phyloP scores from a whole-genome alignment of 1,140 invertebrate species.

The Aleiodes sp. region DNA sequence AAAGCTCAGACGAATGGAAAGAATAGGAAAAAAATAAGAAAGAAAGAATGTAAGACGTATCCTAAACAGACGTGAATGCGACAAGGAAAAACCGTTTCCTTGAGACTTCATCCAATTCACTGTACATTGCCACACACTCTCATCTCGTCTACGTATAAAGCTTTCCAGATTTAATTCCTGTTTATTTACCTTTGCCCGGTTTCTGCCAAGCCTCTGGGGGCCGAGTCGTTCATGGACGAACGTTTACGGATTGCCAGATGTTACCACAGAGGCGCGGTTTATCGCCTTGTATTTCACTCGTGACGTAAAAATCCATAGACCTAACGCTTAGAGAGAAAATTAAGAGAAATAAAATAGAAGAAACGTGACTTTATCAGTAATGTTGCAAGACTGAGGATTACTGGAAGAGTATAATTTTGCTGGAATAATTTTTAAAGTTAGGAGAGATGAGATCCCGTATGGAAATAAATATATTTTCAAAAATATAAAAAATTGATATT shows the following conservation, averaged over 20 bases:
- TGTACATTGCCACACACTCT: background rate
- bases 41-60: conserved; percentile 3
- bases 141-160: background rate
- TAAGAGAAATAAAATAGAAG: too few relatives aligned
- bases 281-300: background rate
- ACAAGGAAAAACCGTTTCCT: background rate
- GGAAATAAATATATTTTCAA: too few relatives aligned
- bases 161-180: conserved; percentile 10
- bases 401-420: too few relatives aligned
- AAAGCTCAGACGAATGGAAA: conserved; percentile 10
- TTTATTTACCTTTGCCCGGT: conserved; percentile 3
- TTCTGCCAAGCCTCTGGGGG: background rate
- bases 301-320: background rate
- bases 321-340: too few relatives aligned
- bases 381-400: too few relatives aligned
- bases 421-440: too few relatives aligned
- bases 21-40: conserved; percentile 3
- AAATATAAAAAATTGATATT: too few relatives aligned
- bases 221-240: background rate
- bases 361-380: too few relatives aligned
- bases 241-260: conserved; percentile 8
- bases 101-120: background rate
- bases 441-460: too few relatives aligned
- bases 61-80: conserved; percentile 2
- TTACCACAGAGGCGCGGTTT: conserved; percentile 6